Evolutionary conservation across 2,797 vertebrate species (phyloP), one percentile per base, ranked within the genome.

Genomic region (Leptatherina wallacei): DNA sequence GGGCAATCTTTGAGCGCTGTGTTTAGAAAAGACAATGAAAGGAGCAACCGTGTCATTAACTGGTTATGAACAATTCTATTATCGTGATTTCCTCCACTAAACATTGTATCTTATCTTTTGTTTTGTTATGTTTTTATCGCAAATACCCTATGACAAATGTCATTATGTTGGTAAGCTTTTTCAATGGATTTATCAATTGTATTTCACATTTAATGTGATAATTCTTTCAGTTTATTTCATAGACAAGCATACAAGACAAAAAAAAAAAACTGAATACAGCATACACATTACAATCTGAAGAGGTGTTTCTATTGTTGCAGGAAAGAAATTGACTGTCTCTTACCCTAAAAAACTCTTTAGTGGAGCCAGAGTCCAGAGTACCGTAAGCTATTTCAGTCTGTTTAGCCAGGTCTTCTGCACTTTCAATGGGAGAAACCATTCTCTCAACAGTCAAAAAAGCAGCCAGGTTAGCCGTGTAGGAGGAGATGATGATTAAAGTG

Each of bases 401-500:
- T 91, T 99, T 99, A 80, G 98, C 98, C 88, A 99, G 93, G 82
- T 99, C 98, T 83, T 99, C 98, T 14, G 98, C 98, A 87, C 98
- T 99, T 91, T 99, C 98, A 83, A 99, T 99, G 65, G 98, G 98
- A 72, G 98, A 99, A 77, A 99, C 98, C 98, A 99, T 99, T 91
- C 98, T 95, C 94, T 99, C 98, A 54, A 99, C 98, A 9, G 98
- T 99, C 89, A 99, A 96, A 94, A 99, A 99, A 87, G 98, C 98
- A 94, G 98, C 98, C 95, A 99, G 94, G 93, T 99, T 99, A 90
- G 98, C 98, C 91, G 98, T 99, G 96, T 99, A 99, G 90, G 98
- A 99, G 85, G 98, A 99, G 95, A 99, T 99, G 94, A 99, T 99
- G 95, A 99, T 99, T 87, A 99, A 92, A 88, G 98, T 99, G 95